Evolutionary conservation across 2,113 vertebrate genomes (phyloP), one percentile per base, ranked within the genome.

Genomic region (Tychaedon coryphoeus): DNA sequence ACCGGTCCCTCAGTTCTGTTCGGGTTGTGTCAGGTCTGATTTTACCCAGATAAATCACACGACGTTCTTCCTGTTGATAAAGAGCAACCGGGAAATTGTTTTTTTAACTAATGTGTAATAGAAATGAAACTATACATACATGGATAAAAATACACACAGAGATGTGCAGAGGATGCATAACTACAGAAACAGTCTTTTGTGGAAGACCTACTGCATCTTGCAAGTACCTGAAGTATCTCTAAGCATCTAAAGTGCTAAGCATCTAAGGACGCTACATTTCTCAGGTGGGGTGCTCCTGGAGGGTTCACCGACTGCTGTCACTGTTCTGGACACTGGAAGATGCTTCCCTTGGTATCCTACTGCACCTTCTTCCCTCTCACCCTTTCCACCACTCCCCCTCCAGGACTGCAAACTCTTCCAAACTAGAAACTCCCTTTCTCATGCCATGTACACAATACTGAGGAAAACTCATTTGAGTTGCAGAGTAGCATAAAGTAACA

Each of bases 21-120:
- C 98, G 98, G 93, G 98, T 99, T 94, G 98, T 99, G 97, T 98
- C 98, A 96, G 98, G 97, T 97, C 98, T 98, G 98, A 99, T 99
- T 98, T 99, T 99, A 88, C 98, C 99, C 94, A 99, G 98, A 96
- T 99, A 99, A 98, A 99, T 98, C 98, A 99, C 99, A 95, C 99
- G 98, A 86, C 96, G 99, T 98, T 99, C 99, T 97, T 99, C 99
- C 99, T 99, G 96, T 96, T 96, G 88, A 95, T 93, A 95, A 96
- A 94, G 81, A 81, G 79, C 94, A 95, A 95, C 33, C 74, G n/a
- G 88, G 70, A 96, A 90, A 31, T 69, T 4, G 10, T 33, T 40
- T 65, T 94, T 92, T 86, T 57, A 83, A 66, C 34, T 50, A 51
- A 74, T 6, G 24, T 24, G 40, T 3, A 76, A 56, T 17, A 77